phyloP scores from a whole-genome alignment of 1,140 invertebrate genomes.

The Chrysopa pallens region DNA sequence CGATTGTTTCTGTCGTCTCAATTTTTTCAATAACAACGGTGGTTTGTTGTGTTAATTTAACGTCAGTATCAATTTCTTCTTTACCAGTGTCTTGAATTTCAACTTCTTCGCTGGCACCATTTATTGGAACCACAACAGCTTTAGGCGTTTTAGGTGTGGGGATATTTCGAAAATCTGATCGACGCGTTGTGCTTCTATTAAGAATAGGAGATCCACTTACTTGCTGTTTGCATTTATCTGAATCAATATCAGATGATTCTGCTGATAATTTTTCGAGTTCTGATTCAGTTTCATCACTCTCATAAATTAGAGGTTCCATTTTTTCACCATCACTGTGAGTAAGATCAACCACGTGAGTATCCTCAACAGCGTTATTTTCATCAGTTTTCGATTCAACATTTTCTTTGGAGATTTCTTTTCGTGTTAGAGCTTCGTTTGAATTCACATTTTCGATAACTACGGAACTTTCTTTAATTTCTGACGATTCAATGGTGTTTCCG shows the following conservation, averaged over 20 bases:
- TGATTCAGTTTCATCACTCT: not conserved
- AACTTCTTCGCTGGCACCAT: too few species aligned
- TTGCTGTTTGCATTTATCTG: not conserved
- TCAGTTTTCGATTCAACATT: not conserved
- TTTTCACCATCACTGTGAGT: not conserved
- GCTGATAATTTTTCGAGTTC: not conserved
- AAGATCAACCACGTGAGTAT: not conserved
- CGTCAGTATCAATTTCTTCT: too few species aligned
- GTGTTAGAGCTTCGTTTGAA: too few species aligned
- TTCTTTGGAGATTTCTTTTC: not conserved
- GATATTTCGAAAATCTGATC: conserved; percentile 17
- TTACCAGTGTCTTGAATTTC: too few species aligned
- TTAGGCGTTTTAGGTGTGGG: conserved; percentile 21
- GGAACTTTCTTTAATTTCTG: too few species aligned
- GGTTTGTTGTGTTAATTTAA: too few species aligned
- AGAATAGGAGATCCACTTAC: conserved; percentile 9
- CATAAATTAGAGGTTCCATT: not conserved
- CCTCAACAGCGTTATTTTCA: not conserved
- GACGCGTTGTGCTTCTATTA: conserved; percentile 14
- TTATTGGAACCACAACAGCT: not conserved
- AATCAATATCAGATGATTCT: not conserved
- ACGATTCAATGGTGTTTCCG: too few species aligned
- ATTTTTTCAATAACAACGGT: too few species aligned
- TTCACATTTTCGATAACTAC: too few species aligned
- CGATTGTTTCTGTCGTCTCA: too few species aligned